A percentile compares a stretch with the other conserved stretches of the same genome.
phyloP scores from a whole-genome alignment of 1,140 invertebrate genomes.

The Diprion similis region DNA sequence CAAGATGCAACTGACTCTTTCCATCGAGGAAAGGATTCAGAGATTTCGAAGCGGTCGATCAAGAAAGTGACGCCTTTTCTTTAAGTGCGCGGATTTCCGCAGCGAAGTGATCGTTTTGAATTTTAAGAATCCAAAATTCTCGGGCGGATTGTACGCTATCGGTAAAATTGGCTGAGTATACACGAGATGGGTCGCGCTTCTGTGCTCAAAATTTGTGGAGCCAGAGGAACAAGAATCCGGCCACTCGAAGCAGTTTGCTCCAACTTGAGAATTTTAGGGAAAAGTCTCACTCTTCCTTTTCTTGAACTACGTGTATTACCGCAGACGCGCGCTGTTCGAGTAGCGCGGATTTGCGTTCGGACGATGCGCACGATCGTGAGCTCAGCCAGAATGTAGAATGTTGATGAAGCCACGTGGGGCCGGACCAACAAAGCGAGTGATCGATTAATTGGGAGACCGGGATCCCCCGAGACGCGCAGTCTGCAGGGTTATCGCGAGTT shows the following conservation, averaged over 20 bases:
- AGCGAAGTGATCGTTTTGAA: background rate
- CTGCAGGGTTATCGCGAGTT: conserved; percentile 30
- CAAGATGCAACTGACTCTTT: conserved; percentile 37
- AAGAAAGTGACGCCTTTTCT: background rate
- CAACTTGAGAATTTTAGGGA: background rate
- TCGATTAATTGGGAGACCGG: conserved; percentile 16
- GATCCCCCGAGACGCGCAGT: conserved; percentile 25
- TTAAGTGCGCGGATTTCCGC: background rate
- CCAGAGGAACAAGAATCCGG: background rate
- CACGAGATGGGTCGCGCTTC: background rate
- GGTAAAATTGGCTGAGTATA: background rate
- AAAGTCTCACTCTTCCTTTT: background rate
- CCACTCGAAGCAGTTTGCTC: conserved; percentile 1
- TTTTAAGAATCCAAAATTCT: background rate
- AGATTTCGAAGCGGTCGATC: background rate
- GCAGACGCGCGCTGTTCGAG: background rate
- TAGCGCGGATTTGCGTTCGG: background rate
- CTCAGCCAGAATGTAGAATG: conserved; percentile 10
- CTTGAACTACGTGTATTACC: background rate
- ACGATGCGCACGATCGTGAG: background rate
- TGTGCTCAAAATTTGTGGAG: background rate
- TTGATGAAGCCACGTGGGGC: conserved; percentile 12
- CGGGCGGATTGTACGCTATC: background rate
- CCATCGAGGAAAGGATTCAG: conserved; percentile 41
- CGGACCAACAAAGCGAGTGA: conserved; percentile 13